A percentile compares a stretch with the other conserved stretches of the same genome.
Evolutionary conservation across 2,888 invertebrate species (phyloP).

Genomic region (Hyalella azteca): DNA sequence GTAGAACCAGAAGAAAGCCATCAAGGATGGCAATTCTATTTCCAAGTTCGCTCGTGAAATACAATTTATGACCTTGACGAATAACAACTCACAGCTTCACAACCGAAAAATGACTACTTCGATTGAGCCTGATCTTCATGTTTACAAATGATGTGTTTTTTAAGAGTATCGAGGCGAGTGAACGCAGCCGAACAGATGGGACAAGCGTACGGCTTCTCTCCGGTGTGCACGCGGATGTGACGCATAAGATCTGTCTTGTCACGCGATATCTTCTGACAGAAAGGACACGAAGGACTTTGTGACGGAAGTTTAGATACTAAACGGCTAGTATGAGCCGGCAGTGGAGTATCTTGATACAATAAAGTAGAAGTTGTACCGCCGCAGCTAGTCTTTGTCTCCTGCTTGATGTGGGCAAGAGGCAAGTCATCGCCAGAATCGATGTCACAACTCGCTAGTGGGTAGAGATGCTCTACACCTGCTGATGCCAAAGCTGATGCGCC

Average conservation of each 20-base stretch:
- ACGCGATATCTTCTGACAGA: constrained; percentile 51
- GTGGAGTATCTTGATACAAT: background rate
- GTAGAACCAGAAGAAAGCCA: too few relatives aligned
- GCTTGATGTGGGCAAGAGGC: background rate
- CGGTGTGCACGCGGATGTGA: constrained; percentile 54
- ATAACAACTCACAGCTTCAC: background rate
- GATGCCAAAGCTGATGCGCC: background rate
- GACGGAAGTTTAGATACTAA: background rate
- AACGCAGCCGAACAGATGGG: constrained; percentile 46
- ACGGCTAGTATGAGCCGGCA: background rate
- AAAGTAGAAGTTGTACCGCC: background rate
- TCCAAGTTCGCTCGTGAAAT: too few relatives aligned
- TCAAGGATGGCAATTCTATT: too few relatives aligned
- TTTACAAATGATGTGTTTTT: constrained; percentile 26
- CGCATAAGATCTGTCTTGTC: constrained; percentile 54
- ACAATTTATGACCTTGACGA: too few relatives aligned
- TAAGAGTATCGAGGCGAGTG: constrained; percentile 33
- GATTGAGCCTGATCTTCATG: background rate
- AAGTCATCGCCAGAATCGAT: background rate
- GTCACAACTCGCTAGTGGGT: background rate
- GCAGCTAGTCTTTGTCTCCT: too few relatives aligned
- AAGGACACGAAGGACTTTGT: constrained; percentile 29
- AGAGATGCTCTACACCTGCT: constrained; percentile 2
- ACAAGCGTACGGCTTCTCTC: constrained; percentile 52
- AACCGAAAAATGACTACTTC: background rate